phyloP scores from a whole-genome alignment of 1,140 invertebrate genomes.

The Apis laboriosa region DNA sequence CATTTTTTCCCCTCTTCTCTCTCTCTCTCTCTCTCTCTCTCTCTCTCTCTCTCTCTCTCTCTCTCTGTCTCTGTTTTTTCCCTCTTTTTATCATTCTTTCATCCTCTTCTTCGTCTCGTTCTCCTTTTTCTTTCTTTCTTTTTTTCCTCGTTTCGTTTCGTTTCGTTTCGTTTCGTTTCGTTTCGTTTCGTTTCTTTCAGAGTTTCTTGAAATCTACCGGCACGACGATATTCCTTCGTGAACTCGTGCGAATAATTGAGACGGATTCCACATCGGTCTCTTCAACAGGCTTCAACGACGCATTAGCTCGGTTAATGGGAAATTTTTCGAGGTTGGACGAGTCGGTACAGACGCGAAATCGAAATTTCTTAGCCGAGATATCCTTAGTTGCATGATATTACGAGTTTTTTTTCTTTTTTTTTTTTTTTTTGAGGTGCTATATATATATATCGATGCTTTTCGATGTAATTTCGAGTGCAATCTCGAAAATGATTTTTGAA shows the following conservation, averaged over 20 bases:
- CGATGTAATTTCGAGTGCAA: no score
- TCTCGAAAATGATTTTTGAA: no score
- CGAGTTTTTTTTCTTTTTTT: no score
- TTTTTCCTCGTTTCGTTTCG: background rate
- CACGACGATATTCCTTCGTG: constrained; percentile 38
- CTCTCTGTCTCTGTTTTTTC: background rate
- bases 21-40: no score
- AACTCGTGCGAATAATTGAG: constrained; percentile 62
- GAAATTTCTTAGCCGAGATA: no score
- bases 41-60: no score
- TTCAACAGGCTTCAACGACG: constrained; percentile 30
- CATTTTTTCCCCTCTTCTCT: background rate
- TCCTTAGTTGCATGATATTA: no score
- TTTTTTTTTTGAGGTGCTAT: no score
- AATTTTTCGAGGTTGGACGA: constrained; percentile 44
- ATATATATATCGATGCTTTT: no score
- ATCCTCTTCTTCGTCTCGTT: no score
- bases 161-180: background rate
- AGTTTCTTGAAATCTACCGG: constrained; percentile 51
- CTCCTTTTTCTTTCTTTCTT: background rate
- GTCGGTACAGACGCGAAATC: no score
- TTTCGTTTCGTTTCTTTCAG: background rate
- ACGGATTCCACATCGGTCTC: constrained; percentile 35
- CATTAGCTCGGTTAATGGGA: constrained; percentile 58
- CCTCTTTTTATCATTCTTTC: background rate